Percentiles rank a stretch among this genome's conserved stretches.
phyloP scores from a whole-genome alignment of 2,113 vertebrate species.

The Nanorana parkeri region DNA sequence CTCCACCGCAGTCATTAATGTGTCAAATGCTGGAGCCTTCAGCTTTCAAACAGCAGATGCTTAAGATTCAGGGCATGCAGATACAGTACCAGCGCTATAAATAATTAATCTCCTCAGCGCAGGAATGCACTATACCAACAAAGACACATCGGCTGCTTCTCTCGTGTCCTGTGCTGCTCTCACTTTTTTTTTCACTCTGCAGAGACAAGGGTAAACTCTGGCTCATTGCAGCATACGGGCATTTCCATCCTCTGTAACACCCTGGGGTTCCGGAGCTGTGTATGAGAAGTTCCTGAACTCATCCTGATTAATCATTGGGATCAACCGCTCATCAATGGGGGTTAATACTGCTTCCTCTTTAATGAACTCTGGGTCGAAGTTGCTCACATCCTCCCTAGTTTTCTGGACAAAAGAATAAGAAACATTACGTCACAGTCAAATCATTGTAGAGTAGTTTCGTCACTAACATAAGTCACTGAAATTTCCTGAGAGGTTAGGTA shows the following conservation, averaged over 20 bases:
- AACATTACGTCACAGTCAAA: conserved; percentile 39
- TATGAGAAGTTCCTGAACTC: conserved; percentile 96
- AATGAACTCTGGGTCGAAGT: conserved; percentile 98
- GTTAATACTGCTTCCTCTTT: conserved; percentile 93
- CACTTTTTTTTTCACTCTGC: conserved; percentile 13
- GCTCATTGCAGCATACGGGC: conserved; percentile 46
- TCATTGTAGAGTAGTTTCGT: not conserved
- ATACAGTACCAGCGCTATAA: conserved; percentile 8
- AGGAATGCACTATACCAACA: not conserved
- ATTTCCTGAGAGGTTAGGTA: not conserved
- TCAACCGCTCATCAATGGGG: conserved; percentile 87
- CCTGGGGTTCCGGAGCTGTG: conserved; percentile 78
- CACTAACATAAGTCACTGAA: not conserved
- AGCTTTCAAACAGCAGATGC: not conserved
- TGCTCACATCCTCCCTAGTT: conserved; percentile 94
- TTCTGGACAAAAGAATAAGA: conserved; percentile 78
- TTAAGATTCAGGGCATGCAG: conserved; percentile 5
- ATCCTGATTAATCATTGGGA: conserved; percentile 91
- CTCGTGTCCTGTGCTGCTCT: conserved; percentile 43
- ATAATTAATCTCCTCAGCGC: conserved; percentile 7
- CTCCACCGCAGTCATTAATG: conserved; percentile 13
- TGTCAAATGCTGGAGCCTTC: conserved; percentile 2
- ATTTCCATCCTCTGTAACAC: conserved; percentile 24
- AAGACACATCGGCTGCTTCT: not conserved
- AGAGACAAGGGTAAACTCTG: conserved; percentile 61